Evolutionary conservation across 2,888 invertebrate species (phyloP), one percentile per base, ranked within the genome.

Genomic region (Heliconius erato): DNA sequence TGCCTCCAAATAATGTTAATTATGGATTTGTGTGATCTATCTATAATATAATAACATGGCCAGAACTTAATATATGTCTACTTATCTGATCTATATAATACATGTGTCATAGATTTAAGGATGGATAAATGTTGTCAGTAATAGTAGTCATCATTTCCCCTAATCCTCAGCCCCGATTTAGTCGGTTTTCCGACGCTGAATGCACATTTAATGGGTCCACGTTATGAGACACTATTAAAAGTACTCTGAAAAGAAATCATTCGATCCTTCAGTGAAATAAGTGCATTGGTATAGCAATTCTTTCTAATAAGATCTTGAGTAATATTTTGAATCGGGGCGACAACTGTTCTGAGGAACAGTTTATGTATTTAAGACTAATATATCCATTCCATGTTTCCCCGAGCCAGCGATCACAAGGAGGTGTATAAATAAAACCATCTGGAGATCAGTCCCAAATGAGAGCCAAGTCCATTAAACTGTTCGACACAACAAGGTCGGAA

Each of bases 1-100:
- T 67, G 67, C 76, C n/a, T 63, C 35, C 35, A 76, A 35, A 59
- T 32, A 35, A n/a, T 26, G 85, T 90, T 91, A 90, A 90, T 91
- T 91, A 86, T 91, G 91, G 91, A 89, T 63, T 89, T 86, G 85
- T 88, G 90, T 88, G 88, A 88, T 88, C 87, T 80, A 40, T 54
- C 65, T 77, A 63, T 67, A 49, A 77, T 90, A 89, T 88, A 28
- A 72, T 72, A 89, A 87, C 87, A 82, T 89, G 91, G 88, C 92
- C 93, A 93, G 93, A 93, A 92, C 87, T 90, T 87, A 88, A 89
- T 84, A 91, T 88, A 89, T 89, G 88, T 81, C 80, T 76, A n/a
- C 32, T 76, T 76, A 78, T 82, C 59, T 84, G 83, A 79, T 82
- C 81, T 81, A 44, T 54, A 84, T 81, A 79, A 81, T 81, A 76